A percentile compares a stretch with the other conserved stretches of the same genome.
These are phyloP conservation scores for Habropoda laboriosa DNA, from an alignment of 1,140 invertebrate genomes.

Conservation along the genomic window DNA sequence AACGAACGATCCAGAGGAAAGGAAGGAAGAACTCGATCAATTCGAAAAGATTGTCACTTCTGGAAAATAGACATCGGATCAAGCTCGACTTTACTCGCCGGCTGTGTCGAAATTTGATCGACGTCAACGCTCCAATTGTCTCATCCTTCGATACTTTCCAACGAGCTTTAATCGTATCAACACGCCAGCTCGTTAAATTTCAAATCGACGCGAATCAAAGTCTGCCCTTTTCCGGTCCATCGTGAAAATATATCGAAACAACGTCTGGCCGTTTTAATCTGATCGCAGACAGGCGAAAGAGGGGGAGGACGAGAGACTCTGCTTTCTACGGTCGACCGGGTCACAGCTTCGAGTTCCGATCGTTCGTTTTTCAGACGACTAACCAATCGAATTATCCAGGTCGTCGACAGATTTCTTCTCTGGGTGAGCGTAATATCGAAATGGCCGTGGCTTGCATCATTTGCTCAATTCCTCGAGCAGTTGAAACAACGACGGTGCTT, in stretches of 20 bases:
- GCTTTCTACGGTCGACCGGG: neutral
- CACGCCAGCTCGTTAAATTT: neutral
- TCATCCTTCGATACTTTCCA: neutral
- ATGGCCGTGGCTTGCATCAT: slow-evolving; percentile 10
- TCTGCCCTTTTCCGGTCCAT: neutral
- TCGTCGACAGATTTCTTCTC: slow-evolving; percentile 8
- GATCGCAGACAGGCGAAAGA: neutral
- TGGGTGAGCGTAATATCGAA: slow-evolving; percentile 14
- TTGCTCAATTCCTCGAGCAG: neutral
- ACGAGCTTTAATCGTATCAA: neutral
- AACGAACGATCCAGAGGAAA: neutral
- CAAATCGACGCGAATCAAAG: neutral
- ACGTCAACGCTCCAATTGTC: neutral
- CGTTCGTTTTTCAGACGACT: slow-evolving; percentile 29
- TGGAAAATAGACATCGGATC: neutral
- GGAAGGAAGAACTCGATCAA: neutral
- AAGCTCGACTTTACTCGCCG: neutral
- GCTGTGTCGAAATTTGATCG: neutral
- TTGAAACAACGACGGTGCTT: neutral
- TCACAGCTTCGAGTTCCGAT: neutral
- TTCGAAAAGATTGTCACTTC: neutral
- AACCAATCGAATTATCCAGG: slow-evolving; percentile 9
- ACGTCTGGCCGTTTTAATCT: neutral
- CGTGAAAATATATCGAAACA: neutral
- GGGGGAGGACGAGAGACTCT: neutral